Percentiles rank a stretch among this genome's conserved stretches.
Conservation (phyloP, 2,888 invertebrate species). For the Pachliopta kotzebuea region DNA sequence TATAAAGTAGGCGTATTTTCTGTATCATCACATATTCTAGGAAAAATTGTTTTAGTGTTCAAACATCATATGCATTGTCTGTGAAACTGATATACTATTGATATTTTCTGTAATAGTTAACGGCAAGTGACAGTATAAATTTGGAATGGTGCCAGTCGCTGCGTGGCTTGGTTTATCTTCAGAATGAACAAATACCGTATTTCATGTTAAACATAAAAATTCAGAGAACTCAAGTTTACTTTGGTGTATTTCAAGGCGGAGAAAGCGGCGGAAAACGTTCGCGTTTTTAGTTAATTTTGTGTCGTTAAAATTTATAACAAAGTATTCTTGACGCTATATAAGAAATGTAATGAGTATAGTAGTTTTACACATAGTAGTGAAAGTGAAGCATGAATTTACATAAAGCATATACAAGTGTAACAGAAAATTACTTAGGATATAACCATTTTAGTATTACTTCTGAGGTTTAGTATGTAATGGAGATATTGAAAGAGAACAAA, state of each 20-base stretch:
- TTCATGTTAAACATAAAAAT: constrained; percentile 22
- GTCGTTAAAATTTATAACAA: constrained; percentile 7
- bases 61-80: too few relatives aligned
- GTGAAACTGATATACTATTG: constrained; percentile 15
- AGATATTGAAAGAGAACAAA: too few relatives aligned
- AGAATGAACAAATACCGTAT: constrained; percentile 17
- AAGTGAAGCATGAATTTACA: too few relatives aligned
- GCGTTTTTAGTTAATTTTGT: neutral
- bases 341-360: too few relatives aligned
- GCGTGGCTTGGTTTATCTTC: constrained; percentile 12
- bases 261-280: constrained; percentile 7
- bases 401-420: too few relatives aligned
- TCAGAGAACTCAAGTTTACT: constrained; percentile 7
- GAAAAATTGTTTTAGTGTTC: too few relatives aligned
- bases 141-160: constrained; percentile 25
- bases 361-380: too few relatives aligned
- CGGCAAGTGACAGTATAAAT: constrained; percentile 26
- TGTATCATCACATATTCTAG: too few relatives aligned
- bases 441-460: too few relatives aligned
- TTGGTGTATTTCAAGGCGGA: constrained; percentile 15
- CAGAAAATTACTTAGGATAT: too few relatives aligned
- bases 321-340: neutral
- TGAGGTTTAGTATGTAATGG: too few relatives aligned
- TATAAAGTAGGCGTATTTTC: too few relatives aligned
- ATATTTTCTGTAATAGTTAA: constrained; percentile 18